Percentiles rank a stretch among this genome's conserved stretches.
Evolutionary conservation across 2,113 vertebrate genomes (phyloP).

Genomic region (Cyrtonyx montezumae): DNA sequence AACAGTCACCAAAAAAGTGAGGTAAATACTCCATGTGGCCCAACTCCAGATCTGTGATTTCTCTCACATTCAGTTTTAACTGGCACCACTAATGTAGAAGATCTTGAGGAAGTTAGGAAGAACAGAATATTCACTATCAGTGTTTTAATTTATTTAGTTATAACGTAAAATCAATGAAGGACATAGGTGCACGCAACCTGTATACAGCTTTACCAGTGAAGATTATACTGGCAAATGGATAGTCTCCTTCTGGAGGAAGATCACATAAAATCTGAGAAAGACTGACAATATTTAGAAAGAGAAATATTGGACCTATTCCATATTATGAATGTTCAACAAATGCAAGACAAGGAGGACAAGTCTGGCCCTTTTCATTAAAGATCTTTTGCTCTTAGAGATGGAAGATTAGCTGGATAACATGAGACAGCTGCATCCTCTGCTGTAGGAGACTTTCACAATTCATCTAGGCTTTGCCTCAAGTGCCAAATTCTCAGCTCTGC

Average conservation of each 20-base stretch:
- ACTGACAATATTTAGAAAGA: conserved; percentile 1
- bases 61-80: neutral
- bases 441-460: conserved; percentile 41
- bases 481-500: conserved; percentile 40
- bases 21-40: neutral
- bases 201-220: neutral
- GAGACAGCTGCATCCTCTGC: conserved; percentile 49
- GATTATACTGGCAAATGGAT: neutral
- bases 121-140: neutral
- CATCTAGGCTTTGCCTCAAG: conserved; percentile 44
- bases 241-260: neutral
- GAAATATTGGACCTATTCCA: conserved; percentile 8
- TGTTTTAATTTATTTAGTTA: neutral
- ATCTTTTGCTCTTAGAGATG: conserved; percentile 30
- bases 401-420: conserved; percentile 40
- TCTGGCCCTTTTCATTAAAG: conserved; percentile 26
- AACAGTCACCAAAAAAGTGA: neutral
- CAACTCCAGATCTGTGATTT: neutral
- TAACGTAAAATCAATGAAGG: neutral
- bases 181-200: neutral
- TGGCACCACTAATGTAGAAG: neutral
- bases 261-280: neutral
- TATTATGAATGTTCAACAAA: conserved; percentile 9
- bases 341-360: conserved; percentile 7
- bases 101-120: neutral